Base-by-base conservation (phyloP, 1,140 invertebrate species). In the Amphibalanus amphitrite region DNA sequence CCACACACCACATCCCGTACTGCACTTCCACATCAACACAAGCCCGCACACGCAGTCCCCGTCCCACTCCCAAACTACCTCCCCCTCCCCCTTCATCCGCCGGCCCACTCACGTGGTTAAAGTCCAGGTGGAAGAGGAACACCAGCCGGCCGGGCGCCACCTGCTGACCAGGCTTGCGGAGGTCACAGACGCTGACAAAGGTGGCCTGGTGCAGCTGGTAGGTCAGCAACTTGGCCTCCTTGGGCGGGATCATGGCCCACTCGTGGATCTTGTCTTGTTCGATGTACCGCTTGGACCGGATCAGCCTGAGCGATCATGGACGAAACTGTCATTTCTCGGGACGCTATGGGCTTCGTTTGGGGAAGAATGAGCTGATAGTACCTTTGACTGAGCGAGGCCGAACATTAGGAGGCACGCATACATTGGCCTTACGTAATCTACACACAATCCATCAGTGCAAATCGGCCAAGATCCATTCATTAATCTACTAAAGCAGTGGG, bases 231-330 rank as follows among this genome's bases (percentile, higher is more conserved):
- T 94, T 95, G 0, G 89, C 89, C 80, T 95, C 91, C 79, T 93
- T 95, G 26, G 89, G 86, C 0, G 90, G 89, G 74, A 95, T 87
- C 91, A 95, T 93, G 0, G 89, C 90, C 73, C 90, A 81, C 75
- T 90, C 88, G 77, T 93, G 91, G 73, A 96, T 89, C 78, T 91
- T 88, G 74, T 94, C 91, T 75, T 92, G 89, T 78, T 94, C 91
- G 71, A 94, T 86, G 77, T 87, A 90, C 76, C 88, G 88, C 78
- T 89, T 90, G 15, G 83, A 77, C 26, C 88, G 82, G 38, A 95
- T 85, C 71, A 96, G 83, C 75, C 91, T 88, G 75, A 65, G 81
- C 80, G 69, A 29, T 3, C 33, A 71, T n/a, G n/a, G n/a, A n/a
- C n/a, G n/a, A n/a, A n/a, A n/a, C n/a, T n/a, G n/a, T n/a, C n/a